These are phyloP conservation scores for Eulacestoma nigropectus DNA, from an alignment of 2,113 vertebrate genomes.

Conservation along the genomic window DNA sequence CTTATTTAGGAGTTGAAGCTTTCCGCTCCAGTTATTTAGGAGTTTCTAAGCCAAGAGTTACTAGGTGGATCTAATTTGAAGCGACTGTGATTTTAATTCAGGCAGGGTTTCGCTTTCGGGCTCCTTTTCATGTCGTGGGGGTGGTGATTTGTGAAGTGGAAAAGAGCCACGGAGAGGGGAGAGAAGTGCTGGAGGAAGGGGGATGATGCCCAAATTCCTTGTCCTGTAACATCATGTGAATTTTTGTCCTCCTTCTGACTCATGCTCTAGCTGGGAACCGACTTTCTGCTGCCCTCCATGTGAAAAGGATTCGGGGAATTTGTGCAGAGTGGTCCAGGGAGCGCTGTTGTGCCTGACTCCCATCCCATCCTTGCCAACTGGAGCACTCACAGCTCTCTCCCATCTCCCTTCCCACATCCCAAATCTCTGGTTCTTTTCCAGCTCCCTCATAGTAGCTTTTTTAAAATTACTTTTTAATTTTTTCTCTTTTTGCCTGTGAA, in stretches of 20 bases:
- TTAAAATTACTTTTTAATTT: not conserved
- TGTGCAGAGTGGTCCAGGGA: not conserved
- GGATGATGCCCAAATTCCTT: not conserved
- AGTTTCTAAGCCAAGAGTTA: constrained; percentile 36
- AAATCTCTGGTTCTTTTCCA: not conserved
- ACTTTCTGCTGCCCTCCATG: not conserved
- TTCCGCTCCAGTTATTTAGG: constrained; percentile 51
- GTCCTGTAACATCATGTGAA: not conserved
- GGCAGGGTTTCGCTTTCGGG: constrained; percentile 11
- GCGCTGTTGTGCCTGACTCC: not conserved
- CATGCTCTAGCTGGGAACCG: rapidly evolving
- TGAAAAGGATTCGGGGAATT: not conserved
- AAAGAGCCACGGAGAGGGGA: not conserved
- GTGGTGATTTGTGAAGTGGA: not conserved
- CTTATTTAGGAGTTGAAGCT: constrained; percentile 17
- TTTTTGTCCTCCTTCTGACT: not conserved
- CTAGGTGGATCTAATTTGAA: constrained; percentile 50
- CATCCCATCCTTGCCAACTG: not conserved
- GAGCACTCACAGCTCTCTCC: not conserved
- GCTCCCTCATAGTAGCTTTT: not conserved
- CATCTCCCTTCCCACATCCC: not conserved
- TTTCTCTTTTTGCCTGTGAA: not conserved
- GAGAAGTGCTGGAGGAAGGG: not conserved
- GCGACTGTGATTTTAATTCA: constrained; percentile 29
- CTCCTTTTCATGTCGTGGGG: not conserved